Conservation (phyloP, 2,113 vertebrate species). For the Chinchilla lanigera region DNA sequence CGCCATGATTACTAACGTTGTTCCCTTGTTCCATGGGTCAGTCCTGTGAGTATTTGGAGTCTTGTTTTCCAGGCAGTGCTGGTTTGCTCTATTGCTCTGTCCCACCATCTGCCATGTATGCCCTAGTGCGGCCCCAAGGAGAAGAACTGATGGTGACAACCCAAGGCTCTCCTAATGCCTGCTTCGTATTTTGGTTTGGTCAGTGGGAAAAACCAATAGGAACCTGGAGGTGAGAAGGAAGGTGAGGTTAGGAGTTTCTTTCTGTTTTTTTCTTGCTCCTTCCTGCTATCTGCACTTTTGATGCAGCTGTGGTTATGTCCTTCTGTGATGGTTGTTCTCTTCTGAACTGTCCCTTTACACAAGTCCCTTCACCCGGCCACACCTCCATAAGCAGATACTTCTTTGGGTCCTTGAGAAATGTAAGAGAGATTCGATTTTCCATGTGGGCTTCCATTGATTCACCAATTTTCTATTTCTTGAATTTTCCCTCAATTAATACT, state of each 20-base stretch:
- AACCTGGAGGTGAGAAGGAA: background rate
- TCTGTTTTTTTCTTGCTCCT: background rate
- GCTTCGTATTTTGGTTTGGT: background rate
- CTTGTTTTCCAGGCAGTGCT: background rate
- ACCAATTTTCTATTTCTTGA: background rate
- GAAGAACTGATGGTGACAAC: background rate
- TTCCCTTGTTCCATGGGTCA: background rate
- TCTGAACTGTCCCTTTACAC: background rate
- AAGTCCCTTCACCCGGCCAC: background rate
- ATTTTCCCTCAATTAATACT: background rate
- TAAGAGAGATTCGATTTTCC: background rate
- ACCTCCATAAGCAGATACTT: background rate
- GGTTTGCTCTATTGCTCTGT: background rate
- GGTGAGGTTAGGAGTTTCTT: background rate
- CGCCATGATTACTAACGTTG: background rate
- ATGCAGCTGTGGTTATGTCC: background rate
- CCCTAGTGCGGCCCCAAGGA: background rate
- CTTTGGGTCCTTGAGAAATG: background rate
- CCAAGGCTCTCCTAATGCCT: background rate
- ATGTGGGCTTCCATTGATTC: background rate
- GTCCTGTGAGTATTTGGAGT: background rate
- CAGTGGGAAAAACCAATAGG: background rate
- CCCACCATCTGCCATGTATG: background rate
- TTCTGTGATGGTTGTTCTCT: background rate
- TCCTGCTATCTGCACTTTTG: background rate